These are phyloP conservation scores for Australoheros facetus DNA, from an alignment of 2,797 vertebrate species.

Conservation along the genomic window DNA sequence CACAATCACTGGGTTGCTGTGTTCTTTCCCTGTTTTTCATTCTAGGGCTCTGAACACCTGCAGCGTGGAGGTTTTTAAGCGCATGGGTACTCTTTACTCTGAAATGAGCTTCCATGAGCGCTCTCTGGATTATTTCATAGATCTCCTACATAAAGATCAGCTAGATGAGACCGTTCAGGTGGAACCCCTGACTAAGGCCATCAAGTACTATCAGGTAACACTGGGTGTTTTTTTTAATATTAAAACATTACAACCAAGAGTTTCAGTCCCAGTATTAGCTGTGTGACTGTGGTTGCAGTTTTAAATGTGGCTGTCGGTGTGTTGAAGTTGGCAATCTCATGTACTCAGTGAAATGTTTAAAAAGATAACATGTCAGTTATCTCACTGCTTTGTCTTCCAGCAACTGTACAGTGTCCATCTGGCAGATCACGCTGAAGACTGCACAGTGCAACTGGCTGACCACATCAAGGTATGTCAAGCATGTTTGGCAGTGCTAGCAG, in stretches of 20 bases:
- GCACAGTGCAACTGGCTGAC: constrained; percentile 93
- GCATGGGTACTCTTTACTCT: constrained; percentile 91
- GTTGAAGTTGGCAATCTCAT: not conserved
- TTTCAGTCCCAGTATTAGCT: not conserved
- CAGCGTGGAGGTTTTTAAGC: constrained; percentile 92
- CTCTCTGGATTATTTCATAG: constrained; percentile 94
- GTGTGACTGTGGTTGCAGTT: not conserved
- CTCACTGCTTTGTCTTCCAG: constrained; percentile 69
- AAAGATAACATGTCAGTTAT: not conserved
- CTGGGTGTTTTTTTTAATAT: not conserved
- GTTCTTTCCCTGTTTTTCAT: not conserved
- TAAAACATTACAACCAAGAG: fast-evolving
- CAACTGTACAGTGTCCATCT: constrained; percentile 96
- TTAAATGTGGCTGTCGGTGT: not conserved
- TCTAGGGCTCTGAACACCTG: constrained; percentile 88
- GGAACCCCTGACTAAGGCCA: constrained; percentile 94
- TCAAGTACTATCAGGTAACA: constrained; percentile 96
- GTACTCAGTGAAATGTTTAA: no score
- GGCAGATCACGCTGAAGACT: constrained; percentile 89
- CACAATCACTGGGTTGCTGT: not conserved
- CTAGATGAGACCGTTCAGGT: constrained; percentile 97
- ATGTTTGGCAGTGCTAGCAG: not conserved
- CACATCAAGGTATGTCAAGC: constrained; percentile 90
- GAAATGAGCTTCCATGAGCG: constrained; percentile 98
- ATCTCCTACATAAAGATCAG: constrained; percentile 96